Conservation (phyloP, 1,140 invertebrate species). For the Camponotus pennsylvanicus region DNA sequence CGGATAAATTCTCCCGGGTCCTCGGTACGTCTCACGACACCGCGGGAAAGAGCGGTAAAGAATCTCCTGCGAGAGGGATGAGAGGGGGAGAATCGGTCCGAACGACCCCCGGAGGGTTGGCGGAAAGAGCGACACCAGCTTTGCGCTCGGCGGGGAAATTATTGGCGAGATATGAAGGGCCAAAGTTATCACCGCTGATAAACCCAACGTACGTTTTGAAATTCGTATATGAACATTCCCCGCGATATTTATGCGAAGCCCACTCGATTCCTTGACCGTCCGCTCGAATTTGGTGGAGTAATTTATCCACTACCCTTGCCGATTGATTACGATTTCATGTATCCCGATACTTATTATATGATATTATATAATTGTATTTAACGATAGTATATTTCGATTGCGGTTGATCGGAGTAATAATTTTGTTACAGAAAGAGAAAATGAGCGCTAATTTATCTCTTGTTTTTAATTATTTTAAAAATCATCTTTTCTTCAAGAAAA, state of each 20-base stretch:
- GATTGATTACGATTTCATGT: conserved; percentile 3
- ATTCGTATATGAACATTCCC: conserved; percentile 37
- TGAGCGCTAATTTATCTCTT: neutral
- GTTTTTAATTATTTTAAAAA: neutral
- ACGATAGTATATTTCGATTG: neutral
- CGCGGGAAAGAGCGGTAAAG: conserved; percentile 55
- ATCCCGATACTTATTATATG: neutral
- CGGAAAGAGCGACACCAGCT: conserved; percentile 52
- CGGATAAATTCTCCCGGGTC: conserved; percentile 81
- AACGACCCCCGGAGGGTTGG: conserved; percentile 7
- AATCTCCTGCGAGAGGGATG: conserved; percentile 37
- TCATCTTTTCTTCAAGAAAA: neutral
- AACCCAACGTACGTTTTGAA: conserved; percentile 73
- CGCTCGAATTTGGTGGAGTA: neutral
- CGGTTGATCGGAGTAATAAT: neutral
- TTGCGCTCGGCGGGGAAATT: conserved; percentile 78
- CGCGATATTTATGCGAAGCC: conserved; percentile 64
- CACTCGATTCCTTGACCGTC: conserved; percentile 18
- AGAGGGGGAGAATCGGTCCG: neutral
- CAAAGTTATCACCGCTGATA: conserved; percentile 83
- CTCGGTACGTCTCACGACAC: conserved; percentile 41
- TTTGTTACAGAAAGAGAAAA: neutral
- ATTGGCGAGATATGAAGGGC: conserved; percentile 83
- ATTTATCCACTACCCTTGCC: neutral
- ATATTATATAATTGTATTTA: neutral